These are phyloP conservation scores for Pampusana beccarii DNA, from an alignment of 2,113 vertebrate genomes.

Conservation along the genomic window DNA sequence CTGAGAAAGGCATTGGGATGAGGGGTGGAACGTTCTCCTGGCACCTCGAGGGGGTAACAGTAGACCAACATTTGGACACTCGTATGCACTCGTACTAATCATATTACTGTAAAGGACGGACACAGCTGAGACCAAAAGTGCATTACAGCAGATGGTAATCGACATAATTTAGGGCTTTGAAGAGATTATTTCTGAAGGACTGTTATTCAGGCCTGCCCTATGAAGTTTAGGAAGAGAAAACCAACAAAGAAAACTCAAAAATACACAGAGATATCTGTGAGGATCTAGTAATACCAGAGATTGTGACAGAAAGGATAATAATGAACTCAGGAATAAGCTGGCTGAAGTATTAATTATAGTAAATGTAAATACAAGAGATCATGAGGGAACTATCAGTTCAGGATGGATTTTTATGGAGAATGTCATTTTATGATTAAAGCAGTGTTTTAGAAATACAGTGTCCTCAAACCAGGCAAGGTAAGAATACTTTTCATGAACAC, in stretches of 20 bases:
- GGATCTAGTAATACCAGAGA: slow-evolving; percentile 33
- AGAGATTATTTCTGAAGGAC: slow-evolving; percentile 70
- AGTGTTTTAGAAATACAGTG: slow-evolving; percentile 6
- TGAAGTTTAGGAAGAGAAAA: slow-evolving; percentile 28
- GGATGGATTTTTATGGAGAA: slow-evolving; percentile 33
- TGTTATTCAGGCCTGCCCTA: slow-evolving; percentile 53
- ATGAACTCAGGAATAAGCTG: slow-evolving; percentile 31
- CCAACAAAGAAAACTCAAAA: slow-evolving; percentile 58
- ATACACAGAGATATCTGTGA: slow-evolving; percentile 51
- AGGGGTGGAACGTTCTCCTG: background rate
- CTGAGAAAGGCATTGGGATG: background rate
- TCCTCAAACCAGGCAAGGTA: slow-evolving; percentile 13
- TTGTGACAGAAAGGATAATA: slow-evolving; percentile 44
- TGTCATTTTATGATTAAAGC: slow-evolving; percentile 50
- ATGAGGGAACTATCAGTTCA: slow-evolving; percentile 17
- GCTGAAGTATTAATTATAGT: slow-evolving; percentile 36
- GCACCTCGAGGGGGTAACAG: slow-evolving; percentile 28
- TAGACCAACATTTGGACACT: slow-evolving; percentile 58
- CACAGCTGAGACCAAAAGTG: slow-evolving; percentile 63
- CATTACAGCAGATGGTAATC: slow-evolving; percentile 66
- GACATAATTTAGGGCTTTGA: slow-evolving; percentile 63
- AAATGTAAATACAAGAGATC: slow-evolving; percentile 51
- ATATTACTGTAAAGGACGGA: slow-evolving; percentile 62
- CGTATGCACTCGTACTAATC: slow-evolving; percentile 56
- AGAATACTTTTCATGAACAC: slow-evolving; percentile 7